Evolutionary conservation across 2,797 vertebrate species (phyloP).

Genomic region (Manis crassicaudata): DNA sequence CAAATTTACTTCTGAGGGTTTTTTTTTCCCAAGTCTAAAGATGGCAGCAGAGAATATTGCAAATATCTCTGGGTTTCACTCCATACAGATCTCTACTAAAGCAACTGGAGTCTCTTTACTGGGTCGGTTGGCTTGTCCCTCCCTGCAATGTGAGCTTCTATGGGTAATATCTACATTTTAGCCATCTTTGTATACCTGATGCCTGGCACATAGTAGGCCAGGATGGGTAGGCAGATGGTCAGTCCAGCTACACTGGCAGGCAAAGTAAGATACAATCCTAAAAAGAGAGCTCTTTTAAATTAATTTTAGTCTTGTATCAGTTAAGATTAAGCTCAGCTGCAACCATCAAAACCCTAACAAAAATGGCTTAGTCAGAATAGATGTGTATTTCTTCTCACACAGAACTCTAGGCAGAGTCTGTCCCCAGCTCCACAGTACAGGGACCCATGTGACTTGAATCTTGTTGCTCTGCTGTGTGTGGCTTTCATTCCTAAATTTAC

Average conservation of each 20-base stretch:
- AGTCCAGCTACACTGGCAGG: neutral
- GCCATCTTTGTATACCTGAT: neutral
- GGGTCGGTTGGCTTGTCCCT: neutral
- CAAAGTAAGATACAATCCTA: neutral
- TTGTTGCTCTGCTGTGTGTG: neutral
- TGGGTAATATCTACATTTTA: neutral
- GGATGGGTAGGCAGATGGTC: neutral
- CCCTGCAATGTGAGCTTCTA: neutral
- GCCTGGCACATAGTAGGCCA: neutral
- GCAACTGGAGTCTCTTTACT: neutral
- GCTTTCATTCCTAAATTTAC: neutral
- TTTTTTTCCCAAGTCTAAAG: neutral
- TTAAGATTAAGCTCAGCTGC: neutral
- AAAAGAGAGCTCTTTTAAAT: neutral
- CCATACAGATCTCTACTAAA: neutral
- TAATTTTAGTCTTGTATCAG: neutral
- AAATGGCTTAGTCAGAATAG: neutral
- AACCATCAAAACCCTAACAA: neutral
- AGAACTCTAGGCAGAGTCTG: neutral
- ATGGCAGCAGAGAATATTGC: neutral
- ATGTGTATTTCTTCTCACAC: neutral
- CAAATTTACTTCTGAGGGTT: neutral
- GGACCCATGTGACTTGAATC: neutral
- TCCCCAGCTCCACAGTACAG: neutral
- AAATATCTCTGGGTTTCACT: neutral